A percentile compares a stretch with the other conserved stretches of the same genome.
phyloP scores from a whole-genome alignment of 1,140 invertebrate species.

The Gryon sp. region DNA sequence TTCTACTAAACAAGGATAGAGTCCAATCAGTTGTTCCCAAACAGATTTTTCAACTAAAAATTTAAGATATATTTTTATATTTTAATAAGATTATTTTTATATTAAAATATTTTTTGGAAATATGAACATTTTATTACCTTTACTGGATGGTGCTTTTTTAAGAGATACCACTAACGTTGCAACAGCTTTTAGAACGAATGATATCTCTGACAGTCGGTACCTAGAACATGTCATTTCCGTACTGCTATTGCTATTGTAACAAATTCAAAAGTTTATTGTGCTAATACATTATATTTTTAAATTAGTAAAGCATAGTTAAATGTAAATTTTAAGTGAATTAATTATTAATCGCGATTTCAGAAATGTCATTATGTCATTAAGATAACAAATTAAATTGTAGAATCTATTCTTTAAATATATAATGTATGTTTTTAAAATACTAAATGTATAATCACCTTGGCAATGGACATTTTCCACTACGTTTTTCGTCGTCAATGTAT shows the following conservation, averaged over 20 bases:
- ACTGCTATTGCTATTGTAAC: too few relatives aligned
- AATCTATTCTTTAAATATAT: background rate
- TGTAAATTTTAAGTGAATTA: too few relatives aligned
- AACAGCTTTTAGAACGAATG: constrained; percentile 97
- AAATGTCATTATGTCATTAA: too few relatives aligned
- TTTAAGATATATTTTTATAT: background rate
- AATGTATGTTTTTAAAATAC: background rate
- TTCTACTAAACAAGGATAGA: constrained; percentile 95
- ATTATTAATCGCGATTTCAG: too few relatives aligned
- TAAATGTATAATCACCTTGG: constrained; percentile 84
- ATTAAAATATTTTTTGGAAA: constrained; percentile 26
- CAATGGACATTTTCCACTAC: constrained; percentile 93
- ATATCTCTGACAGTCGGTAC: constrained; percentile 96
- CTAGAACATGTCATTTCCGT: constrained; percentile 80
- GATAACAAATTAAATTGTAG: too few relatives aligned
- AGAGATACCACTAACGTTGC: constrained; percentile 94
- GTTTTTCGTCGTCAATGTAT: constrained; percentile 92
- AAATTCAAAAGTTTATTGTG: too few relatives aligned
- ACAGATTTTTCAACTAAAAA: constrained; percentile 89
- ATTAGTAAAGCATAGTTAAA: too few relatives aligned
- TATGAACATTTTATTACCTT: constrained; percentile 82
- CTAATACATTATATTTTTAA: too few relatives aligned
- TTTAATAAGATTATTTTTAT: background rate
- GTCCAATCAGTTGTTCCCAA: constrained; percentile 94
- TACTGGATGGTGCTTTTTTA: constrained; percentile 92